Evolutionary conservation across 1,140 invertebrate genomes (phyloP).

Genomic region (Bactericera cockerelli): DNA sequence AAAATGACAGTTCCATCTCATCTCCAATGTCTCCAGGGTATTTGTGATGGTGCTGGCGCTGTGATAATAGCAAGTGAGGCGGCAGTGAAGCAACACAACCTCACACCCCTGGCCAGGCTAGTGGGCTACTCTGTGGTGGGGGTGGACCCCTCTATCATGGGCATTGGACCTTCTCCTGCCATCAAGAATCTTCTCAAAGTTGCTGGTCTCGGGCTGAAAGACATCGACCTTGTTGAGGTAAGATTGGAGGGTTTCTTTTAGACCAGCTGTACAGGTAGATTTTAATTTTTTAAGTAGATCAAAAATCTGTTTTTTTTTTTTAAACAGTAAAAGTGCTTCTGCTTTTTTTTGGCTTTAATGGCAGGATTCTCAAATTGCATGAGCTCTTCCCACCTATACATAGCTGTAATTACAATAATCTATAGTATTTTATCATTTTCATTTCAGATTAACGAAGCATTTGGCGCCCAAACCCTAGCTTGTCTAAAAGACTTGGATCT

Average conservation of each 20-base stretch:
- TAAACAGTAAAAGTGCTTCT: no score
- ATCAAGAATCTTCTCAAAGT: slow-evolving; percentile 63
- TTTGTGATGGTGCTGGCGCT: slow-evolving; percentile 89
- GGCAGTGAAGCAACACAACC: slow-evolving; percentile 59
- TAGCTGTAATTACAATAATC: no score
- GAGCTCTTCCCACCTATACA: no score
- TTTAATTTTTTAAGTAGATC: no score
- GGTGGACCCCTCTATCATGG: slow-evolving; percentile 74
- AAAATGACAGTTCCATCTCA: no score
- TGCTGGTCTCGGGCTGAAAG: slow-evolving; percentile 56
- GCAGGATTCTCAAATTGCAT: no score
- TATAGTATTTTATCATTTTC: no score
- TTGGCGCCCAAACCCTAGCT: slow-evolving; percentile 78
- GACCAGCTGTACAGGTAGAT: no score
- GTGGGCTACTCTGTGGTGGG: slow-evolving; percentile 60
- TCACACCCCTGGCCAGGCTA: slow-evolving; percentile 62
- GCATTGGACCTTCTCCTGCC: slow-evolving; percentile 84
- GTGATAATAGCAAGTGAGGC: slow-evolving; percentile 82
- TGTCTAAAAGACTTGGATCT: slow-evolving; percentile 72
- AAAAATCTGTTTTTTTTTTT: no score
- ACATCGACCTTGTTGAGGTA: slow-evolving; percentile 90
- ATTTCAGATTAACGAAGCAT: slow-evolving; percentile 87
- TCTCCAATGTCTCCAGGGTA: slow-evolving; percentile 68
- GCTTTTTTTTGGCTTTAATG: no score
- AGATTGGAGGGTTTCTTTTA: slow-evolving; percentile 17